These are phyloP conservation scores for Lasioglossum calceatum DNA, from an alignment of 2,888 invertebrate species.

Conservation along the genomic window DNA sequence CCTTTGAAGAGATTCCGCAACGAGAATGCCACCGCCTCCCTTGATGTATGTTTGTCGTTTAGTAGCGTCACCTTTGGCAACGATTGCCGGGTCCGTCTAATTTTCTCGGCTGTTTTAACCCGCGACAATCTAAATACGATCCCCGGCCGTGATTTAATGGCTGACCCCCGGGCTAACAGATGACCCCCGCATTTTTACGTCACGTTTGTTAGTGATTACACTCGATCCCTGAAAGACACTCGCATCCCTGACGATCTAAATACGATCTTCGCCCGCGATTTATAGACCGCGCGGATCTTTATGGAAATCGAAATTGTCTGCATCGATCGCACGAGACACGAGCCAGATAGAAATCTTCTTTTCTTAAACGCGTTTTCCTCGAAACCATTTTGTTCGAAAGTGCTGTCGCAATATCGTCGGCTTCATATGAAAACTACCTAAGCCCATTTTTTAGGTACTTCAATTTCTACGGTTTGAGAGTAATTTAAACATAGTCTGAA, in stretches of 20 bases:
- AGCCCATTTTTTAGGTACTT: too few relatives aligned
- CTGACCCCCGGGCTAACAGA: background rate
- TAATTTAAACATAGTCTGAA: too few relatives aligned
- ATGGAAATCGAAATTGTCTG: background rate
- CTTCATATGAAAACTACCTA: too few relatives aligned
- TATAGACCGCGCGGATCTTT: background rate
- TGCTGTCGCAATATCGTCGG: too few relatives aligned
- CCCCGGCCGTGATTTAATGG: background rate
- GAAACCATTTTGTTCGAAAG: too few relatives aligned
- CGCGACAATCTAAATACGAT: background rate
- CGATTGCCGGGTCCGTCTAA: background rate
- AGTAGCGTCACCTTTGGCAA: constrained; percentile 1
- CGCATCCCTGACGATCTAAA: background rate
- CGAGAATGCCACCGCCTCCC: background rate
- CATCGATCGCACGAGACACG: too few relatives aligned
- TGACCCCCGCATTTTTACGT: background rate
- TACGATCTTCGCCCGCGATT: background rate
- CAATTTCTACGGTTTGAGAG: too few relatives aligned
- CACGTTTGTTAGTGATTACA: background rate
- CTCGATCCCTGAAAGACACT: background rate
- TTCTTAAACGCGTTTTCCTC: too few relatives aligned
- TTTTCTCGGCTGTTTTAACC: background rate
- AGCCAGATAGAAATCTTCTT: too few relatives aligned
- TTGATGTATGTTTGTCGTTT: constrained; percentile 18
- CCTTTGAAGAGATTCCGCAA: constrained; percentile 27